Conservation (phyloP, 2,113 vertebrate species). For the Eidolon helvum region DNA sequence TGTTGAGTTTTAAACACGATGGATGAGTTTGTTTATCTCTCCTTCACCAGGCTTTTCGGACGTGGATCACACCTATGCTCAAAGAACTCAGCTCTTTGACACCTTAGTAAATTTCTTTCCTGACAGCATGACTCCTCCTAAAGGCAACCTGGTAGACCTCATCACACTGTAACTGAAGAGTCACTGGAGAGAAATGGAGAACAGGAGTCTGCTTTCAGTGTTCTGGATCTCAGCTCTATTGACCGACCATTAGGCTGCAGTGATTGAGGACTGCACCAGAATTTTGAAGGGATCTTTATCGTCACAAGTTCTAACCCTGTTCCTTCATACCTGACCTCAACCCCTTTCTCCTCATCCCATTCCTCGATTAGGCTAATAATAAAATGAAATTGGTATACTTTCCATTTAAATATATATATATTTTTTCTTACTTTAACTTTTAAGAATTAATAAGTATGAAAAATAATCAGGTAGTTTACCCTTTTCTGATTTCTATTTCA, state of each 20-base stretch:
- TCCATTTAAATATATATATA: conserved; percentile 82
- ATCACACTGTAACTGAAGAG: conserved; percentile 91
- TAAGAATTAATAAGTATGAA: conserved; percentile 74
- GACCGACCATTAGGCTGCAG: conserved; percentile 78
- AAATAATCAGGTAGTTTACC: conserved; percentile 60
- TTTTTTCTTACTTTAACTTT: conserved; percentile 83
- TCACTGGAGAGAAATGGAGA: conserved; percentile 69
- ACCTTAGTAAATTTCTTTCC: conserved; percentile 99
- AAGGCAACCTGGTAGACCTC: conserved; percentile 99
- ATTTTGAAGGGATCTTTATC: conserved; percentile 80
- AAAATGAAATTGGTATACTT: conserved; percentile 84
- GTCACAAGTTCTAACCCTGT: conserved; percentile 75
- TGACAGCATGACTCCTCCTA: conserved; percentile 99
- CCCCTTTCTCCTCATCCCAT: conserved; percentile 41
- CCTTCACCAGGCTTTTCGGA: conserved; percentile 92
- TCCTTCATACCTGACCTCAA: conserved; percentile 52
- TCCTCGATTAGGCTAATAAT: conserved; percentile 85
- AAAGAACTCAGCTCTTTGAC: conserved; percentile 98
- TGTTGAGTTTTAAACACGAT: conserved; percentile 24
- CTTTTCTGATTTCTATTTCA: conserved; percentile 53
- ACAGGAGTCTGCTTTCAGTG: conserved; percentile 74
- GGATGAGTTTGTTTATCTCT: conserved; percentile 54
- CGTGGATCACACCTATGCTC: conserved; percentile 97
- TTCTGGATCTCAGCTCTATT: conserved; percentile 80
- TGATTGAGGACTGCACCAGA: conserved; percentile 72